Conservation (phyloP, 2,113 vertebrate genomes). For the Notiomystis cincta region DNA sequence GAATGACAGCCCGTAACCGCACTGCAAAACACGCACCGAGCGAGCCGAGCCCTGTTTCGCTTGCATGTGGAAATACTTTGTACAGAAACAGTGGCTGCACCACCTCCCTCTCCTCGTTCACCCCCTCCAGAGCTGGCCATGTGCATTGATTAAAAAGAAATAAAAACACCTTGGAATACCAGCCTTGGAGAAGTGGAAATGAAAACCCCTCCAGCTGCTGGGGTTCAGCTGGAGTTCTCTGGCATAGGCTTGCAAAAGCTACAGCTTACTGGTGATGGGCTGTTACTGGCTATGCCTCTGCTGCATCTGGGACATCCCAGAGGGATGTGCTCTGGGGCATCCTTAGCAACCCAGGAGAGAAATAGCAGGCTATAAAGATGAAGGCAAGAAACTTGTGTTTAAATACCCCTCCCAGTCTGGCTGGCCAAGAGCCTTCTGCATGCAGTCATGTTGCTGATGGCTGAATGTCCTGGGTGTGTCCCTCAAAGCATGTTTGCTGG, state of each 20-base stretch:
- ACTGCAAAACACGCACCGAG: background rate
- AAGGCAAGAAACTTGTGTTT: slow-evolving; percentile 8
- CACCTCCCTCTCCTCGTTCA: background rate
- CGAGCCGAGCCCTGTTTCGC: background rate
- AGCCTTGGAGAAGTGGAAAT: slow-evolving; percentile 24
- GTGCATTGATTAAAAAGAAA: slow-evolving; percentile 31
- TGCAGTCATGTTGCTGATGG: background rate
- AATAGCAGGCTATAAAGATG: slow-evolving; percentile 3
- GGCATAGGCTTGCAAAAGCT: background rate
- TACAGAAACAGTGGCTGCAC: slow-evolving; percentile 6
- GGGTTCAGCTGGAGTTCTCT: slow-evolving; percentile 25
- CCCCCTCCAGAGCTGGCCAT: background rate
- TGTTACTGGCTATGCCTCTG: background rate
- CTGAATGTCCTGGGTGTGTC: slow-evolving; percentile 26
- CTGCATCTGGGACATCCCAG: background rate
- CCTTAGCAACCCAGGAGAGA: background rate
- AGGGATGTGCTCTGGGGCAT: background rate
- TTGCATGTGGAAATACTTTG: slow-evolving; percentile 50
- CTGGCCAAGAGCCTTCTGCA: background rate
- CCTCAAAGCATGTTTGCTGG: background rate
- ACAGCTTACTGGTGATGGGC: background rate
- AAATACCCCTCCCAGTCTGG: background rate
- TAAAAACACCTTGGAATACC: slow-evolving; percentile 49
- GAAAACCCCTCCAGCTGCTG: slow-evolving; percentile 22
- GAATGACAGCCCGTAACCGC: background rate